Percentiles rank a stretch among this genome's conserved stretches.
These are phyloP conservation scores for Drosophila robusta DNA, from an alignment of 2,888 invertebrate species.

Conservation along the genomic window DNA sequence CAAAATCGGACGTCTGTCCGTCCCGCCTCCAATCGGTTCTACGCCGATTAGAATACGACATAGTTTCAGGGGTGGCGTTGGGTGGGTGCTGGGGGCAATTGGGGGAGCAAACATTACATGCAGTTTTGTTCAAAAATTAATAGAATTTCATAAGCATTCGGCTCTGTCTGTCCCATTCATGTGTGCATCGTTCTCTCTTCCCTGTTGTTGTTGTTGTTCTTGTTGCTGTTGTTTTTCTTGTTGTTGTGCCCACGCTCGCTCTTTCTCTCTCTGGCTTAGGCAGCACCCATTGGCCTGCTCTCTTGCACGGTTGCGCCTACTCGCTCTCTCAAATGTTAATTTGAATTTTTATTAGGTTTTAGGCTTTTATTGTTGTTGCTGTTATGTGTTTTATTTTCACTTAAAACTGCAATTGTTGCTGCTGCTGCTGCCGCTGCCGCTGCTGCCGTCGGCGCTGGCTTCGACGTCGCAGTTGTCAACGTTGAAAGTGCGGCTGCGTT, in stretches of 20 bases:
- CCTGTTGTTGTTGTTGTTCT: constrained; percentile 2
- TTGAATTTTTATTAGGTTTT: constrained; percentile 84
- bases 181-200: constrained; percentile 45
- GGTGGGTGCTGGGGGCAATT: background rate
- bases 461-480: constrained; percentile 62
- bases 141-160: constrained; percentile 80
- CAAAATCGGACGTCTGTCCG: constrained; percentile 53
- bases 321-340: constrained; percentile 82
- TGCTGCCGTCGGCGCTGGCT: constrained; percentile 29
- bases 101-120: constrained; percentile 65
- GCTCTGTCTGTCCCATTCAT: constrained; percentile 49
- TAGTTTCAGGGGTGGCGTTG: constrained; percentile 7
- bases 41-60: constrained; percentile 68
- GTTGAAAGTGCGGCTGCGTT: constrained; percentile 83
- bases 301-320: constrained; percentile 40
- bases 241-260: background rate
- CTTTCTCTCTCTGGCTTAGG: constrained; percentile 26
- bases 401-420: constrained; percentile 61
- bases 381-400: constrained; percentile 64
- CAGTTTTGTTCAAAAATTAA: constrained; percentile 83
- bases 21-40: constrained; percentile 18
- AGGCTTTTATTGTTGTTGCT: constrained; percentile 76
- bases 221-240: background rate
- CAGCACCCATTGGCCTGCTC: constrained; percentile 28
- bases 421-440: constrained; percentile 34